phyloP scores from a whole-genome alignment of 1,140 invertebrate species.

The Oryctes rhinoceros region DNA sequence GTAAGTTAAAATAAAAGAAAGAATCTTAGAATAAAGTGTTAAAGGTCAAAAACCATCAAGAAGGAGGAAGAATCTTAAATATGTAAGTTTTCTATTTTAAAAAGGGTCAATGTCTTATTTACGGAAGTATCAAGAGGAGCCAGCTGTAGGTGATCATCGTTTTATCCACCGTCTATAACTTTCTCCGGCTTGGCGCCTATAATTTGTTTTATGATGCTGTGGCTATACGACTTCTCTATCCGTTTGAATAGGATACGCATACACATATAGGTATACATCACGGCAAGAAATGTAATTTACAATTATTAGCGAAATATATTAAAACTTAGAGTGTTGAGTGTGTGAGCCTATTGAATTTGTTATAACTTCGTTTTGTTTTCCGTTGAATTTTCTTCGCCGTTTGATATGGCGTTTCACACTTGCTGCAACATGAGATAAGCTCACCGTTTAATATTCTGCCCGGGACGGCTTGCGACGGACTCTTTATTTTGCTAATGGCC shows the following conservation, averaged over 20 bases:
- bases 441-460: too few relatives aligned
- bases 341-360: not conserved
- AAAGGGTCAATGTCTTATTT: too few relatives aligned
- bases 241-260: not conserved
- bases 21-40: not conserved
- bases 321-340: not conserved
- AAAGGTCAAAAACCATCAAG: too few relatives aligned
- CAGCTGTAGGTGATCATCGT: not conserved
- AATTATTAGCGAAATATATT: constrained; percentile 6
- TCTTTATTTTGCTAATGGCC: too few relatives aligned
- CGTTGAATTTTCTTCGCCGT: too few relatives aligned
- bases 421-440: too few relatives aligned
- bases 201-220: constrained; percentile 5
- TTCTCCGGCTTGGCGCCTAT: not conserved
- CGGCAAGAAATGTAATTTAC: not conserved
- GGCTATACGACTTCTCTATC: not conserved
- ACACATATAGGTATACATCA: not conserved
- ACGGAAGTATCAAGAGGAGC: too few relatives aligned
- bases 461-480: too few relatives aligned
- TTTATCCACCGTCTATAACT: constrained; percentile 19
- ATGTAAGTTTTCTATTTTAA: not conserved
- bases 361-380: too few relatives aligned
- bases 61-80: not conserved
- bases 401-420: too few relatives aligned
- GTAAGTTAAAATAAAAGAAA: too few relatives aligned